Evolutionary conservation across 2,797 vertebrate species (phyloP).

Genomic region (Microctenopoma stevenorrisi): DNA sequence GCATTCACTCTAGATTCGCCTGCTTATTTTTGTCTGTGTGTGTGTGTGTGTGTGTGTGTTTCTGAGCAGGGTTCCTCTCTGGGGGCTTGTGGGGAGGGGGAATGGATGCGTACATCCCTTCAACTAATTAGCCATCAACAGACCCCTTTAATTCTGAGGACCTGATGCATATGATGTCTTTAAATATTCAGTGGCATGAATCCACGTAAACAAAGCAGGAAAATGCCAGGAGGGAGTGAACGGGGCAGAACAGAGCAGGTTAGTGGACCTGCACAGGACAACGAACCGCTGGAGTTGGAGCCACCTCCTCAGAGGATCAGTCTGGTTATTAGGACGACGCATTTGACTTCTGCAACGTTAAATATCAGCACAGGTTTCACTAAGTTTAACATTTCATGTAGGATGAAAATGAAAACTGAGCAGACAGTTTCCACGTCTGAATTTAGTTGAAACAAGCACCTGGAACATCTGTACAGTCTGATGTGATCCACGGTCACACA

Average conservation of each 20-base stretch:
- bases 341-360: neutral
- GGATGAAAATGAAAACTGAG: neutral
- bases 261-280: slow-evolving; percentile 44
- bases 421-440: too few relatives aligned
- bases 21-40: neutral
- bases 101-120: slow-evolving; percentile 56
- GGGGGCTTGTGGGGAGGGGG: slow-evolving; percentile 20
- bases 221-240: slow-evolving; percentile 1
- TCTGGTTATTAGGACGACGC: neutral
- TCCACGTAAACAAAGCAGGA: slow-evolving; percentile 7
- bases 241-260: slow-evolving; percentile 46
- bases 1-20: neutral
- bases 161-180: slow-evolving; percentile 60
- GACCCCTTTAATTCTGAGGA: slow-evolving; percentile 66
- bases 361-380: neutral
- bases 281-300: slow-evolving; percentile 17
- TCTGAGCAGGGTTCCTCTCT: slow-evolving; percentile 13
- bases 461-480: neutral
- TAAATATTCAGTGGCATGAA: slow-evolving; percentile 57
- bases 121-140: slow-evolving; percentile 74
- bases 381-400: neutral
- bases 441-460: neutral
- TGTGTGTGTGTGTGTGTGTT: neutral
- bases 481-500: slow-evolving; percentile 12
- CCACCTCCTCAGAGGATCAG: neutral